Conservation (phyloP, 2,888 invertebrate species). For the Dasysyrphus tricinctus region DNA sequence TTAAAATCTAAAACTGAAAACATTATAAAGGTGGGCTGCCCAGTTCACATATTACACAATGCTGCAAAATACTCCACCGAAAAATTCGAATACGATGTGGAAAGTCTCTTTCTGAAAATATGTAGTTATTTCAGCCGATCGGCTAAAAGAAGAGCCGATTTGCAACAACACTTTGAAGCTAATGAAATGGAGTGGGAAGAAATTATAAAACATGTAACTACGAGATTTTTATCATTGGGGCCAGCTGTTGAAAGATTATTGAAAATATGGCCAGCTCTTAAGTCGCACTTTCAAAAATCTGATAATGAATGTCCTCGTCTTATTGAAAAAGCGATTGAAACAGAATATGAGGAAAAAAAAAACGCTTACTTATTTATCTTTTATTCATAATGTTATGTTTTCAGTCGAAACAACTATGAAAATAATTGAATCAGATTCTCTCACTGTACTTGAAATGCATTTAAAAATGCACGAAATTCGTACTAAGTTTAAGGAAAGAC, state of each 20-base stretch:
- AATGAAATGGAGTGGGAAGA: constrained; percentile 36
- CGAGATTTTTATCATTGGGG: constrained; percentile 20
- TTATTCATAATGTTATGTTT: constrained; percentile 16
- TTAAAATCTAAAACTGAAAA: too few species aligned
- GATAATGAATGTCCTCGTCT: constrained; percentile 29
- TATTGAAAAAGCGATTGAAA: constrained; percentile 8
- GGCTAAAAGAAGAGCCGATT: constrained; percentile 41
- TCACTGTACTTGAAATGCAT: constrained; percentile 5
- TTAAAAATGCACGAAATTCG: constrained; percentile 16
- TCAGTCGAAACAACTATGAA: constrained; percentile 5
- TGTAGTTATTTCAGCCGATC: constrained; percentile 38
- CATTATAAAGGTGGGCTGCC: too few species aligned
- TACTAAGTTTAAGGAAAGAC: neutral
- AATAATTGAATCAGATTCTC: neutral
- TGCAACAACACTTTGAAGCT: constrained; percentile 33
- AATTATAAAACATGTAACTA: constrained; percentile 49
- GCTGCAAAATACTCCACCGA: constrained; percentile 22
- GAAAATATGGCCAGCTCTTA: constrained; percentile 33
- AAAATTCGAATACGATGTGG: constrained; percentile 44
- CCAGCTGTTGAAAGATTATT: constrained; percentile 53
- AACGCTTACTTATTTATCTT: too few species aligned
- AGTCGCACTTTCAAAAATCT: constrained; percentile 16
- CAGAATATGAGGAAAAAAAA: too few species aligned
- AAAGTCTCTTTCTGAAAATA: constrained; percentile 36
- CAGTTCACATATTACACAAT: neutral